These are phyloP conservation scores for Helicoverpa armigera DNA, from an alignment of 1,140 invertebrate genomes.

Conservation along the genomic window DNA sequence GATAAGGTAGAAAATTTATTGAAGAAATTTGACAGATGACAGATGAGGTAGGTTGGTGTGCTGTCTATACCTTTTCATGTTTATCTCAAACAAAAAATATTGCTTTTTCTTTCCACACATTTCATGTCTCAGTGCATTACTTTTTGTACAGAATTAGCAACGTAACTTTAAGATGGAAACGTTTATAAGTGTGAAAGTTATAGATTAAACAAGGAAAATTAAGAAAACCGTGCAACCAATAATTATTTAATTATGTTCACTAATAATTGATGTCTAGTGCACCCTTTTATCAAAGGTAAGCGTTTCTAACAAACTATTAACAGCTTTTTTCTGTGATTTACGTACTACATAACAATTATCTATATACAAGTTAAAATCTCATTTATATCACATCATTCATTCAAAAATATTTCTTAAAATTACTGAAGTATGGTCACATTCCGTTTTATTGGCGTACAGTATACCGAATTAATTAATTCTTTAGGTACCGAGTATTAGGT, in stretches of 20 bases:
- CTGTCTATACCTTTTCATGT: too few relatives aligned
- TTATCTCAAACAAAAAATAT: too few relatives aligned
- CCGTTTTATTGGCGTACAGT: slow-evolving; percentile 8
- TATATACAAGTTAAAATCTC: slow-evolving; percentile 81
- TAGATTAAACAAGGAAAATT: not conserved
- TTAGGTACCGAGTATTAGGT: not conserved
- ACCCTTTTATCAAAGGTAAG: slow-evolving; percentile 45
- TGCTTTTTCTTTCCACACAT: not conserved
- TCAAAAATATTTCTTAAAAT: slow-evolving; percentile 77
- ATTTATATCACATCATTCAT: slow-evolving; percentile 84
- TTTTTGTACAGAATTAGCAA: not conserved
- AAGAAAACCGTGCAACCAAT: slow-evolving; percentile 24
- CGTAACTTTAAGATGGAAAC: not conserved
- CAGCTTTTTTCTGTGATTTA: slow-evolving; percentile 60
- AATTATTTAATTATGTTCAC: slow-evolving; percentile 14
- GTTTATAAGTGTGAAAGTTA: not conserved
- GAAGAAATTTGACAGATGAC: too few relatives aligned
- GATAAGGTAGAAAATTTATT: too few relatives aligned
- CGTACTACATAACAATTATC: slow-evolving; percentile 83
- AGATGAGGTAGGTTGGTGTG: too few relatives aligned
- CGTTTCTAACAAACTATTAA: slow-evolving; percentile 48
- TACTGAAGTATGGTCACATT: slow-evolving; percentile 42
- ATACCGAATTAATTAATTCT: not conserved
- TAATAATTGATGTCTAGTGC: slow-evolving; percentile 33
- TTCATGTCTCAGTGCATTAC: not conserved